Evolutionary conservation across 2,113 vertebrate species (phyloP).

Genomic region (Illadopsis cleaveri): DNA sequence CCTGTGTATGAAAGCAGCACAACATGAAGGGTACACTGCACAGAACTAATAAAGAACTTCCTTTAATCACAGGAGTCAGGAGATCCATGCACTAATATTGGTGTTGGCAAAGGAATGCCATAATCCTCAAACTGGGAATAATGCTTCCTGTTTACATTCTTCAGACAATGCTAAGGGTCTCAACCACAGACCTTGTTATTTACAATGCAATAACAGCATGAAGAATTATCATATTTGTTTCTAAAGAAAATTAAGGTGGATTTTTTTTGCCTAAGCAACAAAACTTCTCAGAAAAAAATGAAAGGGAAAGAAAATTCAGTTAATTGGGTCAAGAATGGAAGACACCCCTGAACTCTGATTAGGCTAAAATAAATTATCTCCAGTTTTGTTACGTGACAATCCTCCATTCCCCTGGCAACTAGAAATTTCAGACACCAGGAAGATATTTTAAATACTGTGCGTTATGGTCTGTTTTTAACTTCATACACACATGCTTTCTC

Average conservation of each 20-base stretch:
- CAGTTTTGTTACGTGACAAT: conserved; percentile 40
- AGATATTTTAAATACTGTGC: conserved; percentile 67
- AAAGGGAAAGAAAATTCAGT: conserved; percentile 25
- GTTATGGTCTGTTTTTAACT: conserved; percentile 59
- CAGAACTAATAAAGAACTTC: conserved; percentile 12
- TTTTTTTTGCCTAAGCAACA: not conserved
- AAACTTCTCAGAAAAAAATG: not conserved
- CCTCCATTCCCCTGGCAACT: conserved; percentile 57
- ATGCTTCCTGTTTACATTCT: conserved; percentile 45
- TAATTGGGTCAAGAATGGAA: conserved; percentile 53
- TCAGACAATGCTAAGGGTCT: conserved; percentile 16
- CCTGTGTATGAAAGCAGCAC: not conserved
- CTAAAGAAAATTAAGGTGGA: not conserved
- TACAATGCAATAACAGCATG: conserved; percentile 16
- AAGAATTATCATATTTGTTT: not conserved
- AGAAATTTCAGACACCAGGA: conserved; percentile 65
- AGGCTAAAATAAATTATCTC: conserved; percentile 58
- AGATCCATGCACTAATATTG: not conserved
- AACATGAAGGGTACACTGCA: not conserved
- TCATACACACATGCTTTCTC: conserved; percentile 38
- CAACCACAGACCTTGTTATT: not conserved
- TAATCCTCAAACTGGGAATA: conserved; percentile 32
- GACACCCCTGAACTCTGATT: conserved; percentile 42
- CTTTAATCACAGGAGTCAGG: conserved; percentile 8
- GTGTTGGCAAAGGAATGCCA: not conserved